These are phyloP conservation scores for Zosterops hypoxanthus DNA, from an alignment of 2,113 vertebrate genomes.

Conservation along the genomic window DNA sequence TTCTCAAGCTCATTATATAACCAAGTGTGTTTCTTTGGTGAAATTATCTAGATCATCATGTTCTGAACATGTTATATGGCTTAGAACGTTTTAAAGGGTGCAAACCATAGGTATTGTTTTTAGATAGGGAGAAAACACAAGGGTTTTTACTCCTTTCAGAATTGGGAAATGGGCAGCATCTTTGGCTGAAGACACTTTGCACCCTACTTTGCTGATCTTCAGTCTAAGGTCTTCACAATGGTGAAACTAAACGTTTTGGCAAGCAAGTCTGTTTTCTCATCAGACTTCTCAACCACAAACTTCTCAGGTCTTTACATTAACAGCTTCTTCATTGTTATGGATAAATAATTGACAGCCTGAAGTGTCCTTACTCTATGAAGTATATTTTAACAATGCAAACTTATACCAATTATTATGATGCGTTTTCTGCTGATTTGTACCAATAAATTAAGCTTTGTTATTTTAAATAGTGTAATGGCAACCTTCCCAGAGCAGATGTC, in stretches of 20 bases:
- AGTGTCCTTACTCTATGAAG: neutral
- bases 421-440: neutral
- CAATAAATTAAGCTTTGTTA: neutral
- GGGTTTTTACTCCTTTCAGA: neutral
- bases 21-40: neutral
- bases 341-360: neutral
- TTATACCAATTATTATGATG: neutral
- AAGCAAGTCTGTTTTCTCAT: neutral
- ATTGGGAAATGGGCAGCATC: neutral
- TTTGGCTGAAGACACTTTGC: neutral
- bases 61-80: neutral
- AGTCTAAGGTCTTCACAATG: neutral
- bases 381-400: neutral
- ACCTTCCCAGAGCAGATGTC: neutral
- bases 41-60: neutral
- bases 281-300: neutral
- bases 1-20: neutral
- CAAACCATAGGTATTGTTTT: neutral
- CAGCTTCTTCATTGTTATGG: neutral
- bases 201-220: neutral
- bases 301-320: neutral
- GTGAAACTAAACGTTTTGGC: neutral
- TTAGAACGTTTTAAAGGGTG: neutral
- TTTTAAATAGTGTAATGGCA: neutral
- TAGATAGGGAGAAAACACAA: neutral